These are phyloP conservation scores for Rhabdornis inornatus DNA, from an alignment of 2,113 vertebrate genomes.

Conservation along the genomic window DNA sequence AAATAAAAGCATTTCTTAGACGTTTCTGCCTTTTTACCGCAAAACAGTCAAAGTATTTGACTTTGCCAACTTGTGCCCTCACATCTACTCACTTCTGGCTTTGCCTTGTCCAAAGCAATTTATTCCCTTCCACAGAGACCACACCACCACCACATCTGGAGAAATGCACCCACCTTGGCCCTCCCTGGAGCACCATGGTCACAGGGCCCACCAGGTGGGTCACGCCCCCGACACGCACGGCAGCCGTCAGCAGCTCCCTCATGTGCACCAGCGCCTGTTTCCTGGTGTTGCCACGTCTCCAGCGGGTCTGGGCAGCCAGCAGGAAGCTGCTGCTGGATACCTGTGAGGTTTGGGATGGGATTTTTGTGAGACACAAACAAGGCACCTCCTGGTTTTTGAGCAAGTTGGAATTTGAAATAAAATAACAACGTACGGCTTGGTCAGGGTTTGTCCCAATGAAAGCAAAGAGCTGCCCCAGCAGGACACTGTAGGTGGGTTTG, in stretches of 20 bases:
- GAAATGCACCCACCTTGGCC: constrained; percentile 82
- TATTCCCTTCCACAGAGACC: not conserved
- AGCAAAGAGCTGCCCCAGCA: constrained; percentile 94
- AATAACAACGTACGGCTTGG: constrained; percentile 80
- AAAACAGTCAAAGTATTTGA: not conserved
- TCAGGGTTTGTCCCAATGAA: constrained; percentile 97
- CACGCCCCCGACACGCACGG: constrained; percentile 92
- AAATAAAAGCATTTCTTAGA: not conserved
- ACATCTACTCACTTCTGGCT: not conserved
- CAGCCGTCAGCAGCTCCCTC: constrained; percentile 93
- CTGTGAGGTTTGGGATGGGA: constrained; percentile 28
- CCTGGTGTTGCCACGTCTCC: constrained; percentile 90
- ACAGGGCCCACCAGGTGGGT: constrained; percentile 95
- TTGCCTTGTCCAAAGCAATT: fast-evolving
- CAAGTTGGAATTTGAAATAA: fast-evolving
- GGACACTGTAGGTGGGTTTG: constrained; percentile 93
- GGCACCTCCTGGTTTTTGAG: not conserved
- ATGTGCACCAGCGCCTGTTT: constrained; percentile 96
- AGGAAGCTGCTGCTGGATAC: constrained; percentile 97
- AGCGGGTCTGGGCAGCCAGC: constrained; percentile 92
- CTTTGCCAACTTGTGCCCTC: not conserved
- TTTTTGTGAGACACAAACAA: not conserved
- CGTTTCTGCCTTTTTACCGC: not conserved
- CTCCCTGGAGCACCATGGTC: constrained; percentile 96
- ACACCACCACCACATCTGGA: not conserved